Conservation (phyloP, 30 jellyfish, hydroid and myxozoan genomes). For the Aurelia coerulea region DNA sequence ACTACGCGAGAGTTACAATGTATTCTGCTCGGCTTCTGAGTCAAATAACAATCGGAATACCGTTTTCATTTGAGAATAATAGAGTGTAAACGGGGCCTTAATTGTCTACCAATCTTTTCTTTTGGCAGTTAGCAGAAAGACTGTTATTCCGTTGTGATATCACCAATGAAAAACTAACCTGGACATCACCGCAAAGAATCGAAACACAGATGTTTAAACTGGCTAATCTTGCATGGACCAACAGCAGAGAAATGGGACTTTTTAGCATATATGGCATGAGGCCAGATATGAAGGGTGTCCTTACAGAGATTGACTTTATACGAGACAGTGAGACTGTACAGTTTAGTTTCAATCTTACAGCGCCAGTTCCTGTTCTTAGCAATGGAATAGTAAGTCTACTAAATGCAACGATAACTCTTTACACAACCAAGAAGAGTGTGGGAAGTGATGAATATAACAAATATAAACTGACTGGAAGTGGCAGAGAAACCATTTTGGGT, state of each 20-base stretch:
- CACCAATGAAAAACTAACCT: constrained; percentile 5
- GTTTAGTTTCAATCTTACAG: too few relatives aligned
- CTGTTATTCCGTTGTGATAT: constrained; percentile 29
- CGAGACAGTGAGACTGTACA: too few relatives aligned
- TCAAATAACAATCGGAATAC: too few relatives aligned
- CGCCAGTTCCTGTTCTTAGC: too few relatives aligned
- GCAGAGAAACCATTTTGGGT: constrained; percentile 35
- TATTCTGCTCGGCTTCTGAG: too few relatives aligned
- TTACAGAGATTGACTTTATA: neutral
- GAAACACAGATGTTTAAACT: constrained; percentile 20
- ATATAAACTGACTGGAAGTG: constrained; percentile 10
- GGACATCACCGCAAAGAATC: constrained; percentile 45
- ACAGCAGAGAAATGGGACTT: neutral
- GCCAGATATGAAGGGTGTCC: constrained; percentile 10
- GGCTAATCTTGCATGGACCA: constrained; percentile 26
- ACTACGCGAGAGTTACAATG: too few relatives aligned
- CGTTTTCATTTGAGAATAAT: too few relatives aligned
- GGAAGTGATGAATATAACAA: constrained; percentile 1
- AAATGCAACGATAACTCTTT: constrained; percentile 12
- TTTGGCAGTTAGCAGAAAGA: constrained; percentile 11
- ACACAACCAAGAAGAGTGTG: neutral
- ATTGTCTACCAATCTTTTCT: too few relatives aligned
- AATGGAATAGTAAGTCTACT: too few relatives aligned
- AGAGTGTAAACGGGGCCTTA: too few relatives aligned
- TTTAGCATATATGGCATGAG: neutral